These are phyloP conservation scores for Spinus pinus DNA, from an alignment of 2,797 vertebrate species.

Conservation along the genomic window DNA sequence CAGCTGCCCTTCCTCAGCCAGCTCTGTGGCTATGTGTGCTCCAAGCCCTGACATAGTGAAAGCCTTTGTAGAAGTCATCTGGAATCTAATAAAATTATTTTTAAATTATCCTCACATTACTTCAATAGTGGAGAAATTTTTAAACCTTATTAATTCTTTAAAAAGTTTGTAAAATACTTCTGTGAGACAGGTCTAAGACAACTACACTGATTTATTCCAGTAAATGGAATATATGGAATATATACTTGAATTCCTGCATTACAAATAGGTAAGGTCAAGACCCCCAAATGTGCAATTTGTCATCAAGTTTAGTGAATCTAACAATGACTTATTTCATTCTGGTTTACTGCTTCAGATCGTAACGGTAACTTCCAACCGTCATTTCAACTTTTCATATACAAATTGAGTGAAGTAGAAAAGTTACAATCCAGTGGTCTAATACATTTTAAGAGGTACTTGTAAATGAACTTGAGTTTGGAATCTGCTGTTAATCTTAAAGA, in stretches of 20 bases:
- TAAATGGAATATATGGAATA: conserved; percentile 1
- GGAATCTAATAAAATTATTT: not conserved
- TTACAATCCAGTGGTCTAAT: conserved; percentile 11
- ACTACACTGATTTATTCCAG: not conserved
- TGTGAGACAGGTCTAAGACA: not conserved
- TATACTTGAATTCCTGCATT: not conserved
- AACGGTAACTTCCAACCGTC: not conserved
- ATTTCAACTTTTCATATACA: conserved; percentile 25
- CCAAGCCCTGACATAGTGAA: not conserved
- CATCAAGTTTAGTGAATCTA: conserved; percentile 15
- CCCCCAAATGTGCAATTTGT: not conserved
- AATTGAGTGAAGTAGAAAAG: not conserved
- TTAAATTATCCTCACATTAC: not conserved
- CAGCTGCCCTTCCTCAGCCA: not conserved
- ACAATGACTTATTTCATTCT: conserved; percentile 31
- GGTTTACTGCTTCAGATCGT: not conserved
- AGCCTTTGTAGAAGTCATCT: not conserved
- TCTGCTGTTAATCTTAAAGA: not conserved
- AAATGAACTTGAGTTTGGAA: conserved; percentile 9
- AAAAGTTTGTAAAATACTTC: not conserved
- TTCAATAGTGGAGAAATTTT: not conserved
- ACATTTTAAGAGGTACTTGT: conserved; percentile 1
- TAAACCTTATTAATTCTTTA: not conserved
- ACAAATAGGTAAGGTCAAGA: conserved; percentile 14
- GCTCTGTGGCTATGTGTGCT: not conserved